Percentiles rank a stretch among this genome's conserved stretches.
phyloP scores from a whole-genome alignment of 2,113 vertebrate genomes.

The Paratilapia polleni region DNA sequence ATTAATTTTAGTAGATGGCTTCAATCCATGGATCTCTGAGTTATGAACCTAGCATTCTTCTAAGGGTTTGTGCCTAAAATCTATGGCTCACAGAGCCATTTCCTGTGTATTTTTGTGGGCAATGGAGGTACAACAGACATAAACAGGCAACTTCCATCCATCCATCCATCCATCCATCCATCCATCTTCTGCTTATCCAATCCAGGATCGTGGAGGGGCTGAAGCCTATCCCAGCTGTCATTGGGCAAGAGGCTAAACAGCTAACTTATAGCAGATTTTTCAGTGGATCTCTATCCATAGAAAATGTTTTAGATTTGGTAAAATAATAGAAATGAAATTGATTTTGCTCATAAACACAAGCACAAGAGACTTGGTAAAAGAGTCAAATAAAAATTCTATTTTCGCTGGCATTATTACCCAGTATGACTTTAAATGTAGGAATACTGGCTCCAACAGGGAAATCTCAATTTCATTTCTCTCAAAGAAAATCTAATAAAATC shows the following conservation, averaged over 20 bases:
- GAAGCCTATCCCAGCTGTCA: too few relatives aligned
- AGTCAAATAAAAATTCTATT: neutral
- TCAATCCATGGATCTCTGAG: neutral
- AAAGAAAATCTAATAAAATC: conserved; percentile 7
- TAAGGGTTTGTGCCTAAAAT: neutral
- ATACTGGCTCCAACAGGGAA: neutral
- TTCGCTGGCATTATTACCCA: conserved; percentile 1
- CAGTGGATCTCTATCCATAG: neutral
- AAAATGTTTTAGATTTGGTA: neutral
- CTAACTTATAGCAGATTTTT: neutral
- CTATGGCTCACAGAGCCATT: neutral
- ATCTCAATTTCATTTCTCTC: neutral
- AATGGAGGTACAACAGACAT: neutral
- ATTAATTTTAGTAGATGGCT: neutral
- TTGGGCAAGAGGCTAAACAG: too few relatives aligned
- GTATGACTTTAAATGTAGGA: neutral
- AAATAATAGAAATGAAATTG: neutral
- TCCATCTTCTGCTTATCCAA: too few relatives aligned
- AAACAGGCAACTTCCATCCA: too few relatives aligned
- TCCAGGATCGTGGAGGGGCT: too few relatives aligned
- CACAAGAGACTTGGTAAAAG: neutral
- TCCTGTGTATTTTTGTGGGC: neutral
- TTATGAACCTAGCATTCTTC: neutral
- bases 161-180: too few relatives aligned
- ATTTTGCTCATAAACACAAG: neutral